Evolutionary conservation across 2,797 vertebrate species (phyloP).

Genomic region (Australoheros facetus): DNA sequence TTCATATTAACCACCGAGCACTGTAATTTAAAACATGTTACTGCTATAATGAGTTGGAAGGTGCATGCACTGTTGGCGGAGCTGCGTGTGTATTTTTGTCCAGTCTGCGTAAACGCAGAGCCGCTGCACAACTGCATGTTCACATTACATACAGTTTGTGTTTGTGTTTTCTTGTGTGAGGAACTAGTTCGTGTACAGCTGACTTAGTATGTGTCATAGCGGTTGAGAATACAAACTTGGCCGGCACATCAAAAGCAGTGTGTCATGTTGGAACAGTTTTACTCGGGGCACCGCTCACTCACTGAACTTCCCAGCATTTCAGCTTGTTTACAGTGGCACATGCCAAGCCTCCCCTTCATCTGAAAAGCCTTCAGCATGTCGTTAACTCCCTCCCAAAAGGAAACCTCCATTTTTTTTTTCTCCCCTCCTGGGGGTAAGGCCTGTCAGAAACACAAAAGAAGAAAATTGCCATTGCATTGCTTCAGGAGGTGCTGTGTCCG

Average conservation of each 20-base stretch:
- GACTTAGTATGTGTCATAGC: constrained; percentile 41
- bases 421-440: constrained; percentile 45
- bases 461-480: constrained; percentile 63
- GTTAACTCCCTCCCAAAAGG: constrained; percentile 70
- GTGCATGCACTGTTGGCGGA: constrained; percentile 6
- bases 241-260: constrained; percentile 50
- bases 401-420: constrained; percentile 46
- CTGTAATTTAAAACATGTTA: constrained; percentile 33
- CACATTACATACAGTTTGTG: neutral
- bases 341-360: constrained; percentile 66
- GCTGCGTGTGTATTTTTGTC: constrained; percentile 2
- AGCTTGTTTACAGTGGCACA: constrained; percentile 75
- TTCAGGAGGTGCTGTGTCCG: constrained; percentile 61
- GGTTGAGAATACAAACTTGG: constrained; percentile 52
- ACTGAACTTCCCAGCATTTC: constrained; percentile 62
- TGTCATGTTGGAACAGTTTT: constrained; percentile 55
- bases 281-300: constrained; percentile 54
- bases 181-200: constrained; percentile 9
- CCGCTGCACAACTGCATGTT: constrained; percentile 5
- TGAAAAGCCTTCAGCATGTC: constrained; percentile 70
- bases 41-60: constrained; percentile 26
- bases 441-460: constrained; percentile 69
- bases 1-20: constrained; percentile 20
- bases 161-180: constrained; percentile 13
- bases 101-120: neutral